phyloP scores from a whole-genome alignment of 2,797 vertebrate genomes.

The Dipus sagitta region DNA sequence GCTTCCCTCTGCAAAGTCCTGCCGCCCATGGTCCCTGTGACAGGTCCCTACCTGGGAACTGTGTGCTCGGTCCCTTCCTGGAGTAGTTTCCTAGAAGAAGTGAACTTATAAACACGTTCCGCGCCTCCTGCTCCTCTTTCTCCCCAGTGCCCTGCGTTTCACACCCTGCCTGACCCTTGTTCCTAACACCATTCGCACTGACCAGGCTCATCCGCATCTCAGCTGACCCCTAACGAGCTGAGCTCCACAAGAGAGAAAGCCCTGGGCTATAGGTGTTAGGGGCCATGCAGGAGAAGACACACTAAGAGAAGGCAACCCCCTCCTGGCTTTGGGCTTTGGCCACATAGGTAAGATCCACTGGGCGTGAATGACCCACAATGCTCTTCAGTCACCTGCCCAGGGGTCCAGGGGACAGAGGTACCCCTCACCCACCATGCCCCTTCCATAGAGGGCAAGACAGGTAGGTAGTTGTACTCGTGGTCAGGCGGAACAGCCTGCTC shows the following conservation, averaged over 20 bases:
- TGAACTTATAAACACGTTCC: fast-evolving
- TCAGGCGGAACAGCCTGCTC: not conserved
- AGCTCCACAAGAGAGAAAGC: not conserved
- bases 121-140: not conserved
- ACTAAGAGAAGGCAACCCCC: not conserved
- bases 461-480: fast-evolving
- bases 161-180: not conserved
- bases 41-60: not conserved
- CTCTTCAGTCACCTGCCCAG: fast-evolving
- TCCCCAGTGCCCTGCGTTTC: not conserved
- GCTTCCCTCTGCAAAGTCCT: not conserved
- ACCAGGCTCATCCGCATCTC: not conserved
- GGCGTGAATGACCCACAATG: fast-evolving
- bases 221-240: too few species aligned
- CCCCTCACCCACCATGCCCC: fast-evolving
- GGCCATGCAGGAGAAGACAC: not conserved
- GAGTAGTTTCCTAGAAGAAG: not conserved
- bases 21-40: not conserved
- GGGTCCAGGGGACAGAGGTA: too few species aligned
- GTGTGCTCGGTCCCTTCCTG: fast-evolving
- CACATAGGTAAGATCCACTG: not conserved
- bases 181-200: not conserved
- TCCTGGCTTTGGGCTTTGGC: not conserved
- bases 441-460: fast-evolving
- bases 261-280: too few species aligned